These are phyloP conservation scores for Cyprinella venusta DNA, from an alignment of 2,797 vertebrate species.

Conservation along the genomic window DNA sequence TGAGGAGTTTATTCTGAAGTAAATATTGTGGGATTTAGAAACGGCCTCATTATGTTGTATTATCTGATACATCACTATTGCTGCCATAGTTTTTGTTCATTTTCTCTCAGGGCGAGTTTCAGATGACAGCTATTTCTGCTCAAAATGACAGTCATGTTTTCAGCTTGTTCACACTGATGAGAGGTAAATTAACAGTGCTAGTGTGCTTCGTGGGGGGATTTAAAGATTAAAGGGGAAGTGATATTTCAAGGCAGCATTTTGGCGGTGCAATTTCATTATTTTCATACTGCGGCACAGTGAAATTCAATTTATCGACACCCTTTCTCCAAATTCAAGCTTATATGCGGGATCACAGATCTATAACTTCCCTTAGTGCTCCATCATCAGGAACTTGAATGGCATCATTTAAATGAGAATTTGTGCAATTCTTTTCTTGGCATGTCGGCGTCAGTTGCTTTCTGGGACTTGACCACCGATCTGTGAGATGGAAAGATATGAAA, in stretches of 20 bases:
- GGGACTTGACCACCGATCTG: constrained; percentile 61
- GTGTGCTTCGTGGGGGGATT: constrained; percentile 15
- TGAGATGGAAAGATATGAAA: constrained; percentile 59
- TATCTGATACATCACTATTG: constrained; percentile 54
- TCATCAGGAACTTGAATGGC: constrained; percentile 20
- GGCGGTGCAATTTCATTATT: background rate
- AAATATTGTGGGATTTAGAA: constrained; percentile 48
- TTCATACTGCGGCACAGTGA: constrained; percentile 16
- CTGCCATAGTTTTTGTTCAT: constrained; percentile 45
- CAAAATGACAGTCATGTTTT: constrained; percentile 52
- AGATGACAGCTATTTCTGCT: constrained; percentile 51
- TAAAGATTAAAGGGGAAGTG: constrained; percentile 8
- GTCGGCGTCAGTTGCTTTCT: constrained; percentile 45
- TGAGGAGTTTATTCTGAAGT: constrained; percentile 44
- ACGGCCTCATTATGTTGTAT: constrained; percentile 57
- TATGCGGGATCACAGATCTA: constrained; percentile 56
- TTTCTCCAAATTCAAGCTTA: constrained; percentile 46
- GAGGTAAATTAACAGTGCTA: constrained; percentile 54
- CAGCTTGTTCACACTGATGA: constrained; percentile 50
- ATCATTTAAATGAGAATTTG: constrained; percentile 56
- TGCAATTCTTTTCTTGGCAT: constrained; percentile 56
- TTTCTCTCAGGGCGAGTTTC: constrained; percentile 36
- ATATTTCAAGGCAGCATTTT: constrained; percentile 28
- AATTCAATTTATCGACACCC: constrained; percentile 5
- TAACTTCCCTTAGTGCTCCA: background rate